Evolutionary conservation across 2,797 vertebrate genomes (phyloP).

Genomic region (Nannoperca obscura): DNA sequence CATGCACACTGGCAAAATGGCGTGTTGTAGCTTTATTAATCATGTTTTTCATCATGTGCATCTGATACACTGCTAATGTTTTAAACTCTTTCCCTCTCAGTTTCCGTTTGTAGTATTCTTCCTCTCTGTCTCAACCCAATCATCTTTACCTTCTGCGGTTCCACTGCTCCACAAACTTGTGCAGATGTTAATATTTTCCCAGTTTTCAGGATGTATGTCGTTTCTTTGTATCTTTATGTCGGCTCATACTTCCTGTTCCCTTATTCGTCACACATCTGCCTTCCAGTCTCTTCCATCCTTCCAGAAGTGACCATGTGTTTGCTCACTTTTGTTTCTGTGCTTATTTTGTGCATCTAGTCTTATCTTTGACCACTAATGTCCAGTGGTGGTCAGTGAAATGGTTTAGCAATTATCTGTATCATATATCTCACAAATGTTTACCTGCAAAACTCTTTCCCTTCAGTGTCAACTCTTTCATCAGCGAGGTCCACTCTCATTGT

Average conservation of each 20-base stretch:
- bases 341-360: conserved; percentile 3
- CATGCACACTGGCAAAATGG: conserved; percentile 37
- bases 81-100: conserved; percentile 13
- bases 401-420: neutral
- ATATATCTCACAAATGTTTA: conserved; percentile 26
- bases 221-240: conserved; percentile 39
- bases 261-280: conserved; percentile 26
- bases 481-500: conserved; percentile 1
- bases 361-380: conserved; percentile 22
- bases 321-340: conserved; percentile 7
- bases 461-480: conserved; percentile 21
- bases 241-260: conserved; percentile 29
- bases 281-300: conserved; percentile 12
- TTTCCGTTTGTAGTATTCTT: conserved; percentile 12
- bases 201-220: conserved; percentile 55
- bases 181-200: conserved; percentile 27
- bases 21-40: conserved; percentile 38
- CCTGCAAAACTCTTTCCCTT: conserved; percentile 14
- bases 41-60: conserved; percentile 13
- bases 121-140: neutral
- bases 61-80: conserved; percentile 14
- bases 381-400: conserved; percentile 5
- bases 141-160: conserved; percentile 9
- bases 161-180: conserved; percentile 20
- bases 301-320: conserved; percentile 1